A percentile compares a stretch with the other conserved stretches of the same genome.
Conservation (phyloP, 1,140 invertebrate genomes). For the Phortica variegata region DNA sequence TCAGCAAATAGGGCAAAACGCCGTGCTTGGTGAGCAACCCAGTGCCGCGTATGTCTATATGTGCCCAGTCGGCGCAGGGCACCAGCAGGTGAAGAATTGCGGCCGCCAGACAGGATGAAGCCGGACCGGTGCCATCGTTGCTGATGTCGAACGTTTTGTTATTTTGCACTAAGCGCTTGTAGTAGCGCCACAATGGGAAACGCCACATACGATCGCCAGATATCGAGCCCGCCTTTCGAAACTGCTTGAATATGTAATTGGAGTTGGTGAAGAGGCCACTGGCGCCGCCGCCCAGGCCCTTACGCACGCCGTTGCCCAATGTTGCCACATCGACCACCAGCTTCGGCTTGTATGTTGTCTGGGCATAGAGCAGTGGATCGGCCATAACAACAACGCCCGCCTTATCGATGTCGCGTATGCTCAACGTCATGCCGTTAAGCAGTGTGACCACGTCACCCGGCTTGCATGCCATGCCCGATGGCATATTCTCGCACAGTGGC, state of each 20-base stretch:
- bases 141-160: constrained; percentile 61
- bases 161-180: constrained; percentile 65
- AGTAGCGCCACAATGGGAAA: constrained; percentile 82
- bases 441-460: constrained; percentile 83
- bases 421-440: constrained; percentile 83
- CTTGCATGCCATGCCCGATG: constrained; percentile 77
- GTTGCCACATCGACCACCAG: constrained; percentile 76
- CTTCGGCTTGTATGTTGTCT: constrained; percentile 61
- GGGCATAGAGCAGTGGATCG: constrained; percentile 81
- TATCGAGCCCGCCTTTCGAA: constrained; percentile 65
- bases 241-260: constrained; percentile 62
- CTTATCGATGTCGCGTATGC: constrained; percentile 78
- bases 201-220: constrained; percentile 88
- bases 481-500: constrained; percentile 85
- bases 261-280: constrained; percentile 78
- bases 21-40: constrained; percentile 60
- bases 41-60: constrained; percentile 71
- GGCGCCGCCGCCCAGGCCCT: constrained; percentile 69
- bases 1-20: constrained; percentile 64
- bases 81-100: constrained; percentile 66
- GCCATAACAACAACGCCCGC: constrained; percentile 85
- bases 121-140: constrained; percentile 60
- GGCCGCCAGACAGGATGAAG: constrained; percentile 66
- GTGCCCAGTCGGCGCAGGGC: constrained; percentile 64
- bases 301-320: constrained; percentile 49